These are phyloP conservation scores for Dolichotis patagonum DNA, from an alignment of 2,113 vertebrate genomes.

Conservation along the genomic window DNA sequence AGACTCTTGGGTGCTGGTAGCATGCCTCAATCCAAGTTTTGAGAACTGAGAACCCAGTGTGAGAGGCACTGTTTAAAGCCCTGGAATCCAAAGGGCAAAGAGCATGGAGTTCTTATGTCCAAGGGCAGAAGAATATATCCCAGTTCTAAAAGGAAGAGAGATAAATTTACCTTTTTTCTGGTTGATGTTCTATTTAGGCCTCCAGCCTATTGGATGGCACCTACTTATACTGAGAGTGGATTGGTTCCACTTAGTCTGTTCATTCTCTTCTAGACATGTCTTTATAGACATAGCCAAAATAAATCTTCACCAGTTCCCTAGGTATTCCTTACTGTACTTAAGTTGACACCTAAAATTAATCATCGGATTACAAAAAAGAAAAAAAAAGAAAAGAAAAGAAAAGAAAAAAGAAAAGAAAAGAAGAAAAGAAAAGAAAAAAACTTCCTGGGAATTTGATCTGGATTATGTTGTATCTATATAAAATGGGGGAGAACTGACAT, in stretches of 20 bases:
- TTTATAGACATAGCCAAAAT: not conserved
- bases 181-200: not conserved
- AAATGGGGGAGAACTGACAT: not conserved
- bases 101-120: not conserved
- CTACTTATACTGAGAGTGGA: not conserved
- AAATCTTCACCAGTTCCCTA: not conserved
- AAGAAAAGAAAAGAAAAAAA: not conserved
- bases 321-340: not conserved
- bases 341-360: not conserved
- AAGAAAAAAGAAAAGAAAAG: too few relatives aligned
- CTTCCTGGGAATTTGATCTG: not conserved
- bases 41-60: not conserved
- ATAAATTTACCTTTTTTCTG: not conserved
- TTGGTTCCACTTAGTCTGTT: not conserved
- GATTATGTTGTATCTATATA: not conserved
- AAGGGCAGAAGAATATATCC: not conserved
- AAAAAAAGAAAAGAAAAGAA: too few relatives aligned
- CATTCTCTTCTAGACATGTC: not conserved
- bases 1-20: not conserved
- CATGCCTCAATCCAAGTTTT: not conserved
- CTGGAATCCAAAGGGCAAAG: not conserved
- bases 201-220: not conserved
- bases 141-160: not conserved
- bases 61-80: not conserved
- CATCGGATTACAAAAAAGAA: not conserved